These are phyloP conservation scores for Perca flavescens DNA, from an alignment of 2,113 vertebrate species.

Conservation along the genomic window DNA sequence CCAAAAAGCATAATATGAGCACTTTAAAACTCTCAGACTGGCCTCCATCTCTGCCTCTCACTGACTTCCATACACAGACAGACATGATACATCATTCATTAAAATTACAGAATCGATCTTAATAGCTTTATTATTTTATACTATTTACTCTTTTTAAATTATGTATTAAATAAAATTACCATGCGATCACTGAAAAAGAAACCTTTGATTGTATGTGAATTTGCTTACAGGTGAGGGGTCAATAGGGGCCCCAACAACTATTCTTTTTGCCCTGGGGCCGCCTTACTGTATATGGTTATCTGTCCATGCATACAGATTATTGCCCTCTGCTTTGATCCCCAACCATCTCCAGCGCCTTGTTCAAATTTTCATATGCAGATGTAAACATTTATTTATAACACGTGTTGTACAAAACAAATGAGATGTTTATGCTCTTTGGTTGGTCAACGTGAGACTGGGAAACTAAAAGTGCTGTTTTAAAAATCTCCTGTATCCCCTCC, in stretches of 20 bases:
- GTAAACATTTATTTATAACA: not conserved
- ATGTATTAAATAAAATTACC: too few species aligned
- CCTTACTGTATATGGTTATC: too few species aligned
- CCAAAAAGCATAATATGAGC: too few species aligned
- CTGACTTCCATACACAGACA: not conserved
- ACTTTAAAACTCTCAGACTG: not conserved
- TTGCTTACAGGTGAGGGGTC: too few species aligned
- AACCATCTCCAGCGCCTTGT: too few species aligned
- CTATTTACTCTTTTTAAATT: not conserved
- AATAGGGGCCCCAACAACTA: too few species aligned
- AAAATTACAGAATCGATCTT: not conserved
- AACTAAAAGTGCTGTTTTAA: not conserved
- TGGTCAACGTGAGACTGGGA: not conserved
- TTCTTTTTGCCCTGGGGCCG: too few species aligned
- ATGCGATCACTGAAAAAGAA: too few species aligned
- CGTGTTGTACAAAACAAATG: not conserved
- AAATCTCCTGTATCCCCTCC: not conserved
- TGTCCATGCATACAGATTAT: too few species aligned
- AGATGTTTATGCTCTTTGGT: not conserved
- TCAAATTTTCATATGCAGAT: too few species aligned
- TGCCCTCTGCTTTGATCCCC: too few species aligned
- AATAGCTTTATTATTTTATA: not conserved
- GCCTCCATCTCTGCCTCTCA: not conserved
- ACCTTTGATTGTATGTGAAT: too few species aligned
- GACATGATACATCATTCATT: not conserved